Evolutionary conservation across 2,113 vertebrate species (phyloP), one percentile per base, ranked within the genome.

Genomic region (Scartelaos histophorus): DNA sequence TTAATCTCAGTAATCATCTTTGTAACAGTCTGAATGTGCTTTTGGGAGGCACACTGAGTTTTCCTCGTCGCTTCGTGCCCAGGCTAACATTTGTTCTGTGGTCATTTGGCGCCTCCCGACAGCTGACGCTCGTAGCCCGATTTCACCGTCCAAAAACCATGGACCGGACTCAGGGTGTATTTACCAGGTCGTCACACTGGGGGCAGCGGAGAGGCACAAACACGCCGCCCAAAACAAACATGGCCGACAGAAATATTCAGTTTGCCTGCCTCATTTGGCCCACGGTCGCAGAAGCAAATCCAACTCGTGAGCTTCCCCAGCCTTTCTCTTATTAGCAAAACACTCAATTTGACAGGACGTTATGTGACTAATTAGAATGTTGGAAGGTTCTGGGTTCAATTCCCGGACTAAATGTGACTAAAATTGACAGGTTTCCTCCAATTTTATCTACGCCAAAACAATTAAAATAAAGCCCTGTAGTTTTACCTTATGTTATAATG

Each of bases 201-300:
- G 7, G 58, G 47, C n/a, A 4, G 70, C 24, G 65, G 70, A 73
- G 79, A 66, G 71, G 10, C 38, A 1, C 38, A 80, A 71, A 87
- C 76, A 78, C 82, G 70, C 82, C 79, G 74, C 71, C 80, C 69
- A 77, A 71, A 84, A 75, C 74, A 82, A 88, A 82, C 78, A 70
- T 72, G 78, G 79, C 75, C 70, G 76, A 79, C 70, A 66, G 86
- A 81, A 84, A 82, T 83, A 89, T 88, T 29, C 29, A 29, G 82
- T 86, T 91, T 92, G n/a, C n/a, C n/a, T 53, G 79, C 82, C 73
- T 84, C 82, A 78, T 73, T 71, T 76, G 69, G 87, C 85, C 88
- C 85, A 75, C 72, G 76, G 82, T 85, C 82, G 75, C 77, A 66
- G 66, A 64, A 66, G 76, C 80, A 83, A 76, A 69, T 82, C 72